These are phyloP conservation scores for Synergus itoensis DNA, from an alignment of 2,888 invertebrate species.

Conservation along the genomic window DNA sequence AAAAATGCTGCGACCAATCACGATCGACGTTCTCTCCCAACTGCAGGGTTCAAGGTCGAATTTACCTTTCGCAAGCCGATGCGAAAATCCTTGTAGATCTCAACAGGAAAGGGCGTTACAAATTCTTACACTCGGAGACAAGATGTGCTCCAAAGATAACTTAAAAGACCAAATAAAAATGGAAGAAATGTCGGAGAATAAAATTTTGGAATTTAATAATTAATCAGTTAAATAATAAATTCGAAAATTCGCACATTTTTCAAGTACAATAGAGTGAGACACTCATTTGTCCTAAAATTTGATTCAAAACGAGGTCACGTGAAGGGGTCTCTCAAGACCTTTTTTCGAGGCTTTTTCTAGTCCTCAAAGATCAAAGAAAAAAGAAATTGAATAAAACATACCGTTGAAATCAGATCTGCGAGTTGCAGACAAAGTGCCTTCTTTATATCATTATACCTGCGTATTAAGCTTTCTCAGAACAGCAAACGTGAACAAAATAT, in stretches of 20 bases:
- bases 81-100: conserved; percentile 37
- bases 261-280: too few species aligned
- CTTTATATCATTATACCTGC: too few species aligned
- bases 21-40: conserved; percentile 32
- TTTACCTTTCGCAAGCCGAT: conserved; percentile 32
- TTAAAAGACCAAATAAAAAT: not conserved
- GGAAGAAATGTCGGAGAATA: not conserved
- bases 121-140: conserved; percentile 31
- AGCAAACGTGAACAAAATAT: too few species aligned
- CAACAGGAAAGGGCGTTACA: conserved; percentile 28
- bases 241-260: not conserved
- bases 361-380: not conserved
- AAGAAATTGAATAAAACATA: not conserved
- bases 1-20: conserved; percentile 34
- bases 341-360: not conserved
- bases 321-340: not conserved
- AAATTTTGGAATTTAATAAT: too few species aligned
- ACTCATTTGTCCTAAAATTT: too few species aligned
- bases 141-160: conserved; percentile 11
- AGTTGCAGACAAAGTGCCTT: too few species aligned
- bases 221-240: not conserved
- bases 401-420: not conserved
- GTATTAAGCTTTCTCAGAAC: too few species aligned
- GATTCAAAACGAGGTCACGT: not conserved
- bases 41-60: conserved; percentile 30